These are phyloP conservation scores for Axis porcinus DNA, from an alignment of 2,113 vertebrate species.

Conservation along the genomic window DNA sequence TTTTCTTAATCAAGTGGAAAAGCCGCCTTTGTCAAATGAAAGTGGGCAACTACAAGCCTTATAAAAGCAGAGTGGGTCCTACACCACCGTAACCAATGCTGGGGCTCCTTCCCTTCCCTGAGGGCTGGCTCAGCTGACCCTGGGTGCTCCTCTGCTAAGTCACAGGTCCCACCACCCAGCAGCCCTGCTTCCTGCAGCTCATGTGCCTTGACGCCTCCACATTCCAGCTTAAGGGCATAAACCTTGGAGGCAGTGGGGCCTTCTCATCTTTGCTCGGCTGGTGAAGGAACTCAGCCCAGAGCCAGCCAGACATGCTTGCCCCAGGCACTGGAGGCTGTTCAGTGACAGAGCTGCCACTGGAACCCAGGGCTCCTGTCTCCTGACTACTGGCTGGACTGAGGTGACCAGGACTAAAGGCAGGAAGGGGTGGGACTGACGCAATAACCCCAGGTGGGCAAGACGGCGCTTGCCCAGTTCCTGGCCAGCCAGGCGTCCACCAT, in stretches of 20 bases:
- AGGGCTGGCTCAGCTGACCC: not conserved
- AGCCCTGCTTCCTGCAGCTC: not conserved
- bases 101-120: not conserved
- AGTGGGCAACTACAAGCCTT: not conserved
- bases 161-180: not conserved
- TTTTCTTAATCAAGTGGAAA: not conserved
- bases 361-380: not conserved
- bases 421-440: not conserved
- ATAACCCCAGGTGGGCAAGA: not conserved
- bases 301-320: not conserved
- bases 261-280: not conserved
- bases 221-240: not conserved
- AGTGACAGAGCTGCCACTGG: no score
- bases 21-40: not conserved
- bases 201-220: not conserved
- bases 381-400: not conserved
- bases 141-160: not conserved
- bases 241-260: not conserved
- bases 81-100: rapidly evolving
- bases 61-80: not conserved
- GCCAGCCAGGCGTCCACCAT: not conserved
- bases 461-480: no score
- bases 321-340: not conserved
- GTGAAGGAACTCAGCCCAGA: not conserved
- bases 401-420: not conserved